These are phyloP conservation scores for Ochropleura leucogaster DNA, from an alignment of 2,888 invertebrate genomes.

Conservation along the genomic window DNA sequence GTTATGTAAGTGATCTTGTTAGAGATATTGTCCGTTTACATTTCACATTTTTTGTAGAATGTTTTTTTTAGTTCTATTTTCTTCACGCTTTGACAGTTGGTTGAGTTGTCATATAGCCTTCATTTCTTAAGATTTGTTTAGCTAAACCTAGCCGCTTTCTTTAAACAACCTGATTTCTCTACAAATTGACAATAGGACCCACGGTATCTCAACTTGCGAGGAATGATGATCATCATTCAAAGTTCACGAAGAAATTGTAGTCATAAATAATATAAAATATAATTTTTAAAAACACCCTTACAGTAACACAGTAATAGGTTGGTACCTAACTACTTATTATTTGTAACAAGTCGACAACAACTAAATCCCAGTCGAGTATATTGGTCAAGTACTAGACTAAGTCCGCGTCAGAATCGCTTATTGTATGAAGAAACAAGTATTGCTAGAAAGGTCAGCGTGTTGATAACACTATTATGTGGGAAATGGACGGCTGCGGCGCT, in stretches of 20 bases:
- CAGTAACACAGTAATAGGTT: neutral
- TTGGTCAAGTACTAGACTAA: neutral
- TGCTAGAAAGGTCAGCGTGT: conserved; percentile 56
- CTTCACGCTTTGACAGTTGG: conserved; percentile 32
- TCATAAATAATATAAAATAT: neutral
- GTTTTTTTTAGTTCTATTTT: conserved; percentile 14
- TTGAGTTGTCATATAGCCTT: conserved; percentile 27
- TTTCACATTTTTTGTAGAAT: conserved; percentile 47
- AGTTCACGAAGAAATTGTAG: neutral
- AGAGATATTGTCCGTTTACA: conserved; percentile 44
- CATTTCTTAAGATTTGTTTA: conserved; percentile 32
- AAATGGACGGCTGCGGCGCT: conserved; percentile 45
- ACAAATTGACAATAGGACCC: conserved; percentile 1
- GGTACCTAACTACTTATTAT: neutral
- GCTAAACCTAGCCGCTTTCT: conserved; percentile 9
- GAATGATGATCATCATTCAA: neutral
- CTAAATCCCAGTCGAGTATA: neutral
- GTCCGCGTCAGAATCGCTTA: conserved; percentile 17
- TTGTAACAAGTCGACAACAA: neutral
- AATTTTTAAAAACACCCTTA: neutral
- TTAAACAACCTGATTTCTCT: conserved; percentile 25
- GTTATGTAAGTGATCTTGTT: conserved; percentile 67
- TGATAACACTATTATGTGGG: conserved; percentile 60
- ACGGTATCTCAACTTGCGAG: too few relatives aligned
- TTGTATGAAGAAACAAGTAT: conserved; percentile 33